These are phyloP conservation scores for Deilephila porcellus DNA, from an alignment of 2,888 invertebrate species.

Conservation along the genomic window DNA sequence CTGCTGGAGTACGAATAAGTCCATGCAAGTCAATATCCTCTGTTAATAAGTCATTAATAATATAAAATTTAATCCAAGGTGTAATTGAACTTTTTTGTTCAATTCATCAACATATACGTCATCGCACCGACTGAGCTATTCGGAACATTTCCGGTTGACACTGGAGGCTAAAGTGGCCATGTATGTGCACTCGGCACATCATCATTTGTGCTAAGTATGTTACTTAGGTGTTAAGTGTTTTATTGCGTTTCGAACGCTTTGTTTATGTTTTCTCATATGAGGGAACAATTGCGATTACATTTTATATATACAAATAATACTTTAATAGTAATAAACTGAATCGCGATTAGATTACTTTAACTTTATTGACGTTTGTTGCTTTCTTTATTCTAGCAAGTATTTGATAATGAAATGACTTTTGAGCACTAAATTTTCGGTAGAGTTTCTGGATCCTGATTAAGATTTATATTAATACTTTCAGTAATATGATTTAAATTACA, in stretches of 20 bases:
- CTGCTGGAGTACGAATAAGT: neutral
- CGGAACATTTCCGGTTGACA: slow-evolving; percentile 30
- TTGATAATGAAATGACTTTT: no score
- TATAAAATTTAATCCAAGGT: neutral
- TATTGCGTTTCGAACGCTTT: slow-evolving; percentile 22
- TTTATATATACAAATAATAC: neutral
- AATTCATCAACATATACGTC: slow-evolving; percentile 22
- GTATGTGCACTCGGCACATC: slow-evolving; percentile 14
- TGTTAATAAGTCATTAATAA: neutral
- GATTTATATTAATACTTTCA: no score
- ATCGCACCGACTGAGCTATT: slow-evolving; percentile 25
- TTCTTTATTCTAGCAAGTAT: no score
- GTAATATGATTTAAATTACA: no score
- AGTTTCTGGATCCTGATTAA: no score
- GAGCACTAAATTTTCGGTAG: no score
- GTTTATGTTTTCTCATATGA: slow-evolving; percentile 15
- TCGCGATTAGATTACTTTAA: neutral
- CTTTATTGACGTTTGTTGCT: no score
- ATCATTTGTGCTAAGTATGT: slow-evolving; percentile 14
- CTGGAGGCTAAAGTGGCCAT: slow-evolving; percentile 29
- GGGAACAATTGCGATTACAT: neutral
- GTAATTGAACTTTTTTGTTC: slow-evolving; percentile 20
- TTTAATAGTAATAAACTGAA: neutral
- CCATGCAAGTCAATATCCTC: neutral
- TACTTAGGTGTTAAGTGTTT: slow-evolving; percentile 25